phyloP scores from a whole-genome alignment of 1,140 invertebrate species.

The Limonius californicus region DNA sequence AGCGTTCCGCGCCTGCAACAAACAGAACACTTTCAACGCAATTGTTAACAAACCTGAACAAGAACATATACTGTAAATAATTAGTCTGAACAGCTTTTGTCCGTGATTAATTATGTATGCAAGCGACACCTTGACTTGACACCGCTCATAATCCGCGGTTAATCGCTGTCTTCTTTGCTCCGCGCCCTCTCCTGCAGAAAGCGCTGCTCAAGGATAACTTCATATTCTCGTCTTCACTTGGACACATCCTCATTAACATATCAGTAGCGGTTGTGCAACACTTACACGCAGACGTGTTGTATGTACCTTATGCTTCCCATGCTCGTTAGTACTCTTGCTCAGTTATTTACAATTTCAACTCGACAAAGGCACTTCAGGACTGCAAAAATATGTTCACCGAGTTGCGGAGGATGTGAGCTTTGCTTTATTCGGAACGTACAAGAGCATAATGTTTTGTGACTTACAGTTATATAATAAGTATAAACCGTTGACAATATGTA shows the following conservation, averaged over 20 bases:
- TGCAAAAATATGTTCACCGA: no score
- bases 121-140: constrained; percentile 38
- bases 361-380: no score
- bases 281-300: neutral
- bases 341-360: no score
- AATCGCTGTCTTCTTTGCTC: constrained; percentile 23
- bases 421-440: no score
- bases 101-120: constrained; percentile 37
- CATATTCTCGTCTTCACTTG: constrained; percentile 23
- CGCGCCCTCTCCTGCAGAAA: constrained; percentile 17
- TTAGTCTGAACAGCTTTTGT: constrained; percentile 30
- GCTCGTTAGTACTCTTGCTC: neutral
- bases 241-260: constrained; percentile 34
- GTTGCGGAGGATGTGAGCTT: no score
- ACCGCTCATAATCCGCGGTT: constrained; percentile 32
- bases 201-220: constrained; percentile 30
- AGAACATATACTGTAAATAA: constrained; percentile 31
- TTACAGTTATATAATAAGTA: no score
- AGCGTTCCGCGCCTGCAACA: neutral
- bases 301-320: neutral
- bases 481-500: no score
- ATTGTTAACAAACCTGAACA: constrained; percentile 31
- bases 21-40: constrained; percentile 11
- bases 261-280: constrained; percentile 15
- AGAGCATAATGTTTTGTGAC: no score